Conservation (phyloP, 2,797 vertebrate species). For the Echeneis naucrates region DNA sequence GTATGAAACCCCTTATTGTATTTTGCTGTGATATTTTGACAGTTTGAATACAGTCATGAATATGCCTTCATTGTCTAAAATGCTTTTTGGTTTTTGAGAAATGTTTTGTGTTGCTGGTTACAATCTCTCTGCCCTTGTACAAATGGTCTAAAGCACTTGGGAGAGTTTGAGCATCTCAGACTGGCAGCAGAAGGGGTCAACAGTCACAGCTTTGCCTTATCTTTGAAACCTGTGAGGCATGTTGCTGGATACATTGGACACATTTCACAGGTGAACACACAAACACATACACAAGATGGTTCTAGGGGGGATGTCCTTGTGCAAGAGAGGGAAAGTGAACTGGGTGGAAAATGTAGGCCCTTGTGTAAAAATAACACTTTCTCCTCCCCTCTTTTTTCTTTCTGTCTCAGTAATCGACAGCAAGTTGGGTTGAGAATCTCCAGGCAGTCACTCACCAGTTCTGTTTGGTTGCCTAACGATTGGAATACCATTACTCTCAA, state of each 20-base stretch:
- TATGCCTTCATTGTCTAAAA: not conserved
- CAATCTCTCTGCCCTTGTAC: not conserved
- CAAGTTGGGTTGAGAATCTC: constrained; percentile 53
- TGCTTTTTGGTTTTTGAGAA: not conserved
- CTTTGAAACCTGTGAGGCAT: constrained; percentile 49
- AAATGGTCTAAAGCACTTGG: constrained; percentile 2
- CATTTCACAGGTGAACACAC: constrained; percentile 70
- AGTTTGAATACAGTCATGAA: not conserved
- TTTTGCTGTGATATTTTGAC: not conserved
- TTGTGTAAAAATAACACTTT: constrained; percentile 29
- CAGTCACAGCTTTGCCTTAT: constrained; percentile 15
- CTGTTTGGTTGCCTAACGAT: constrained; percentile 50
- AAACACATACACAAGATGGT: constrained; percentile 22
- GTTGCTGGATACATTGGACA: constrained; percentile 46
- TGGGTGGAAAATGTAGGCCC: constrained; percentile 20
- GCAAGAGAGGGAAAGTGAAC: constrained; percentile 18
- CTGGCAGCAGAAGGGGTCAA: constrained; percentile 15
- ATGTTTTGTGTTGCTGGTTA: constrained; percentile 4
- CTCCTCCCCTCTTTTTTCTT: constrained; percentile 4
- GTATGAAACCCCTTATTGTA: not conserved
- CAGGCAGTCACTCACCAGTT: constrained; percentile 48
- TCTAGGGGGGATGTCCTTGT: constrained; percentile 32
- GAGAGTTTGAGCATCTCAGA: constrained; percentile 15
- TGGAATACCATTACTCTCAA: constrained; percentile 46
- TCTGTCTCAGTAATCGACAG: constrained; percentile 39